Base-by-base conservation (phyloP, 2,797 vertebrate genomes). In the Spatula versicolor region DNA sequence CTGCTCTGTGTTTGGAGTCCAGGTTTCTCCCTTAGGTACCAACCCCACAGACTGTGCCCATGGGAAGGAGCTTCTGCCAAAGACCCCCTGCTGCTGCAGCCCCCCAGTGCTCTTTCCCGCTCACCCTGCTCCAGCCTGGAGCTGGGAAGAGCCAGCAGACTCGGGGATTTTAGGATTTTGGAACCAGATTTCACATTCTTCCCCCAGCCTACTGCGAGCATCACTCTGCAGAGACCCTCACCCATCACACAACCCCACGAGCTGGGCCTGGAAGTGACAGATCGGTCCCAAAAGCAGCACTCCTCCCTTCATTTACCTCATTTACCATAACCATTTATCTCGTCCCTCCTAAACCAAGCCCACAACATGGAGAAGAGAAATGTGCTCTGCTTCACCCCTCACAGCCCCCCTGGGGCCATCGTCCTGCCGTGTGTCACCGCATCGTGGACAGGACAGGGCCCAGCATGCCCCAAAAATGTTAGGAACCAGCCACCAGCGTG, bases 401-500 rank as follows among this genome's bases (percentile, higher is more conserved):
- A 0, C 3, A 2, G 37, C 39, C 60, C 26, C 11, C 60, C 60
- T 63, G 37, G 39, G 60, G 19, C 37, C 60, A 60, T 18, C 17
- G 6, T 39, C 60, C 60, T 26, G 39, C 37, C 18, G 7, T 6
- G 12, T 30, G 37, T 63, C 37, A 13, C 37, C 26, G 11, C 37
- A 39, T 8, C 28, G 60, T 19, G 12, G 39, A 30, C 13, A 28
- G 60, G 60, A 21, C 8, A 5, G 60, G 60, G 30, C 35, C 12
- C 23, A 21, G 19, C 9, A 7, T 46, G 17, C 33, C 4, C 41
- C 9, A 1, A 18, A 68, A 62, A 39, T n/a, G 50, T 55, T 28
- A n/a, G 43, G 35, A 9, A 69, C 26, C 41, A n/a, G 13, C 9
- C 30, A 78, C 15, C 1, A 1, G 50, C 26, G 8, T 1, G 0